Evolutionary conservation across 2,888 invertebrate genomes (phyloP).

Genomic region (Gastrophysa polygoni): DNA sequence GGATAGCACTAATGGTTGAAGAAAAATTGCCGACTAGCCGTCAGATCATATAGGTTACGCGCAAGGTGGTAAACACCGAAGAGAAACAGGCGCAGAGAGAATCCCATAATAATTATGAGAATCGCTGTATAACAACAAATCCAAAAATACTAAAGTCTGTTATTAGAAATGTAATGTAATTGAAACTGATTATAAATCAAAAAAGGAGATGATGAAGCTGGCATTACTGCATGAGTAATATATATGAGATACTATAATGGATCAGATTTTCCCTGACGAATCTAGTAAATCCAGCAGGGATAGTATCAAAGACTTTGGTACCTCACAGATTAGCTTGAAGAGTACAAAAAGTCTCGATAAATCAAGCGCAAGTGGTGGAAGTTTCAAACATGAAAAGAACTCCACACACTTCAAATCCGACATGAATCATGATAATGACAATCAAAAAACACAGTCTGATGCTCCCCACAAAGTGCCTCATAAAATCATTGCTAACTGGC

Average conservation of each 20-base stretch:
- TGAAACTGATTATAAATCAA: no score
- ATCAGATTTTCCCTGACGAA: constrained; percentile 47
- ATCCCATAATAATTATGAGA: no score
- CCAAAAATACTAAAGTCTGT: no score
- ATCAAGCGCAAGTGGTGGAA: constrained; percentile 51
- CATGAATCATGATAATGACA: constrained; percentile 44
- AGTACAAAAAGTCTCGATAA: constrained; percentile 55
- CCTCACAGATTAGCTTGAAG: constrained; percentile 52
- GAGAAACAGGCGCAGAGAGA: no score
- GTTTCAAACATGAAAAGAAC: constrained; percentile 55
- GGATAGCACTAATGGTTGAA: no score
- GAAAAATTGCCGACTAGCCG: no score
- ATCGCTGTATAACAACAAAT: no score
- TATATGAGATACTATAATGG: constrained; percentile 41
- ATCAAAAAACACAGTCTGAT: constrained; percentile 49
- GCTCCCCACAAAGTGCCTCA: constrained; percentile 68
- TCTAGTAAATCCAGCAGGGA: constrained; percentile 49
- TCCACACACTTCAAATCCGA: constrained; percentile 54
- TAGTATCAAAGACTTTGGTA: constrained; percentile 51
- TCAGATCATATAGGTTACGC: no score
- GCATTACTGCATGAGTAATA: neutral
- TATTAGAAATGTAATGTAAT: no score
- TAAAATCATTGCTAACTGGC: constrained; percentile 77
- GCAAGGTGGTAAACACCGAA: no score
- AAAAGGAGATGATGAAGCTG: neutral